These are phyloP conservation scores for Atractosteus spatula DNA, from an alignment of 2,113 vertebrate genomes.

Conservation along the genomic window DNA sequence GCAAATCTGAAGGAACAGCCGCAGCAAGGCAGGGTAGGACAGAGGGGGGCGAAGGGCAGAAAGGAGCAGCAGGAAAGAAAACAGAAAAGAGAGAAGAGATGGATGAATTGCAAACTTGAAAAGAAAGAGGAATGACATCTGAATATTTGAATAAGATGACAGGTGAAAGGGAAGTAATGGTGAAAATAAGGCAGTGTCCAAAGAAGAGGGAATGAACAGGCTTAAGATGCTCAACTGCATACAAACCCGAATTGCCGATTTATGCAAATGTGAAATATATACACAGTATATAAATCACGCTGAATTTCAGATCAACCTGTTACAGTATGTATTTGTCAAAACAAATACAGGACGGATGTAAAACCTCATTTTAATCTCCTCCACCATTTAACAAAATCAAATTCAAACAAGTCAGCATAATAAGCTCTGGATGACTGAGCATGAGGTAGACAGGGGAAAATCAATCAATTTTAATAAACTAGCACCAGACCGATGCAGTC, in stretches of 20 bases:
- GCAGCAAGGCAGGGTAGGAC: no score
- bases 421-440: conserved; percentile 17
- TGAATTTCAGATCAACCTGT: no score
- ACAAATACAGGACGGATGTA: conserved; percentile 1
- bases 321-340: conserved; percentile 1
- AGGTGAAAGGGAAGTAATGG: neutral
- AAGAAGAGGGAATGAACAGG: neutral
- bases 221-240: conserved; percentile 1
- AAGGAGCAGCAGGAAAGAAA: conserved; percentile 26
- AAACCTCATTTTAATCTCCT: neutral
- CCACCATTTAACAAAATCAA: conserved; percentile 16
- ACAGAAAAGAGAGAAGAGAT: conserved; percentile 29
- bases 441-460: neutral
- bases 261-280: conserved; percentile 5
- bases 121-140: conserved; percentile 24
- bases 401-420: neutral
- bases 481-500: no score
- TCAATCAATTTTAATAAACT: conserved; percentile 17
- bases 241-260: conserved; percentile 1
- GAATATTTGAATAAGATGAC: conserved; percentile 13
- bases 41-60: conserved; percentile 6
- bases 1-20: conserved; percentile 60
- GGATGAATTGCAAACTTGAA: conserved; percentile 32
- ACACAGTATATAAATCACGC: no score
- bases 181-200: conserved; percentile 1